Base-by-base conservation (phyloP, 2,888 invertebrate genomes). In the Alitta virens region DNA sequence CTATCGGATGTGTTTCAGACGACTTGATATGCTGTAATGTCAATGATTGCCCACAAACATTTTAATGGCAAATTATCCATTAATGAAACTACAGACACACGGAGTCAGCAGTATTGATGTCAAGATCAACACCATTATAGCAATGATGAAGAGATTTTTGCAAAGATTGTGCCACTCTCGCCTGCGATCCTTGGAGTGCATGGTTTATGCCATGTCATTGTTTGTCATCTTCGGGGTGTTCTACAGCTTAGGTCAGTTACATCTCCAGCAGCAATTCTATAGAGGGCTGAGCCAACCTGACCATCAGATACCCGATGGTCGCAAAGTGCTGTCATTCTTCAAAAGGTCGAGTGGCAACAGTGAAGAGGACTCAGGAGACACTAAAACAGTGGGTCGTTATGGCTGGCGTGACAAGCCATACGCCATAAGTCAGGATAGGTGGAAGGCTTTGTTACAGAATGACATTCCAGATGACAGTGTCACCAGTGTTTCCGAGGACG, bases 101-200 rank as follows among this genome's bases (percentile, higher is more conserved):
- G n/a, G n/a, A n/a, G n/a, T n/a, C n/a, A n/a, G n/a, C n/a, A n/a
- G n/a, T n/a, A n/a, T n/a, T n/a, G n/a, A n/a, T n/a, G n/a, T n/a
- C n/a, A n/a, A n/a, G n/a, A n/a, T n/a, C n/a, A n/a, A 33, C 12
- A 33, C 5, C 33, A 7, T 33, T 33, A 33, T 33, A 12, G 33
- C 33, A 5, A 33, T 7, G 33, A 33, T 33, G 33, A 33, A 33
- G 33, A 33, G 33, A 12, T 33, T 33, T 33, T 33, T 33, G 12
- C 33, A 33, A 33, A 33, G 33, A 33, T 12, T 33, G 5, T 33
- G 33, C 12, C 12, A 33, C n/a, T 46, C 54, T 14, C 53, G 53
- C n/a, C 46, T 60, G 40, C 51, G 49, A 16, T 60, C 60, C 23
- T 40, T 60, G 26, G 60, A 60, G 33, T 60, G 60, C 25, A 16